Base-by-base conservation (phyloP, 2,113 vertebrate species). In the Xenotilapia leptura region DNA sequence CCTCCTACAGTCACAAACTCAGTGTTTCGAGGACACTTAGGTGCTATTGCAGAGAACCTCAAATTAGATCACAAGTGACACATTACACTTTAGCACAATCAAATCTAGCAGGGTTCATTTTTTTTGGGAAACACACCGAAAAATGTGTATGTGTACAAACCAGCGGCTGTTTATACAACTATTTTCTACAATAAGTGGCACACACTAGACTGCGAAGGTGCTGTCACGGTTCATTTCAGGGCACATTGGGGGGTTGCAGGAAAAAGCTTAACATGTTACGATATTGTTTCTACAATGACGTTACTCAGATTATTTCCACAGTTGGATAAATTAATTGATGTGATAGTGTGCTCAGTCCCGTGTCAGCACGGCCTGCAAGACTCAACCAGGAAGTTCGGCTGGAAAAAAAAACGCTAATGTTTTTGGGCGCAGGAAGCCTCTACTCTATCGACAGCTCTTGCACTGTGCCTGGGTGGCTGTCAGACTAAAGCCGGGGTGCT, bases 291-390 rank as follows among this genome's bases (percentile, higher is more conserved):
- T 51, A 51, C 54, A 3, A 12, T 7, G 12, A 31, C 51, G 23
- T n/a, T 12, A 13, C 8, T 36, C 5, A 2, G 12, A 3, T 38
- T 62, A 60, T 80, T 26, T 23, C 11, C n/a, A 56, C 36, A 56
- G 55, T 7, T 31, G 3, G 2, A 38, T 5, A 70, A 60, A 47
- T 21, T 5, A 54, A 84, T 23, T 2, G 9, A 14, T 75, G 55
- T 47, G 10, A 49, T 33, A 38, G 6, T 60, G 17, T 6, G 2
- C 11, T 80, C 14, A 10, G 51, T 14, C 31, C 55, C 8, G 2
- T 15, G 33, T 84, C 38, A 83, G 4, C 9, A 21, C 40, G 91
- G 91, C 90, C 93, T 85, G 82, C 26, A 6, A 10, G 75, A 79
- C 40, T 26, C 36, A 56, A 28, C 10, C 73, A 33, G 60, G 40